Evolutionary conservation across 2,888 invertebrate species (phyloP).

Genomic region (Acronicta aceris): DNA sequence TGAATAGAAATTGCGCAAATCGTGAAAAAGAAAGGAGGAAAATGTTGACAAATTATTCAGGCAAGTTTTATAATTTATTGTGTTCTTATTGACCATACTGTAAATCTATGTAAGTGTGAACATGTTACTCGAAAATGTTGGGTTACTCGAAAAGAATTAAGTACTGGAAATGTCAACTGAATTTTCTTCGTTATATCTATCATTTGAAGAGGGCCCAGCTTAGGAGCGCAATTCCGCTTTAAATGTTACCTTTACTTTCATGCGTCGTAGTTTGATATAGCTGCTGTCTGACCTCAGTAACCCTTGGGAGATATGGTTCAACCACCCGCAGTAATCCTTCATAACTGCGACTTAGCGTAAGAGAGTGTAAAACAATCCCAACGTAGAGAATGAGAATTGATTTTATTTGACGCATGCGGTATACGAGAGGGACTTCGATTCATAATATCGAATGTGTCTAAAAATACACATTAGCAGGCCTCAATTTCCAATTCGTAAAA

Average conservation of each 20-base stretch:
- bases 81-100: not conserved
- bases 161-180: not conserved
- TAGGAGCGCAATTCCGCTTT: not conserved
- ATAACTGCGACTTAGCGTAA: not conserved
- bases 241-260: not conserved
- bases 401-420: slow-evolving; percentile 6
- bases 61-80: slow-evolving; percentile 2
- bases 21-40: slow-evolving; percentile 32
- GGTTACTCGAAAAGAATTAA: not conserved
- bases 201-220: not conserved
- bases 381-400: slow-evolving; percentile 1
- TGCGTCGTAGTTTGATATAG: not conserved
- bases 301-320: slow-evolving; percentile 10
- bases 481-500: no score
- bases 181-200: not conserved
- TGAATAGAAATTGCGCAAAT: slow-evolving; percentile 20
- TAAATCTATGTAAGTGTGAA: not conserved
- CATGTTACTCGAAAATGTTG: not conserved
- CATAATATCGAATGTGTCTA: not conserved
- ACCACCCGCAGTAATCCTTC: slow-evolving; percentile 7
- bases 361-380: slow-evolving; percentile 1
- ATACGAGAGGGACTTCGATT: slow-evolving; percentile 1
- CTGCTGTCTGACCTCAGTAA: slow-evolving; percentile 6
- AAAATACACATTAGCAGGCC: not conserved
- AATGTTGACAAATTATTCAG: slow-evolving; percentile 17